Evolutionary conservation across 2,797 vertebrate species (phyloP), one percentile per base, ranked within the genome.

Genomic region (Gadopsis bispinosus): DNA sequence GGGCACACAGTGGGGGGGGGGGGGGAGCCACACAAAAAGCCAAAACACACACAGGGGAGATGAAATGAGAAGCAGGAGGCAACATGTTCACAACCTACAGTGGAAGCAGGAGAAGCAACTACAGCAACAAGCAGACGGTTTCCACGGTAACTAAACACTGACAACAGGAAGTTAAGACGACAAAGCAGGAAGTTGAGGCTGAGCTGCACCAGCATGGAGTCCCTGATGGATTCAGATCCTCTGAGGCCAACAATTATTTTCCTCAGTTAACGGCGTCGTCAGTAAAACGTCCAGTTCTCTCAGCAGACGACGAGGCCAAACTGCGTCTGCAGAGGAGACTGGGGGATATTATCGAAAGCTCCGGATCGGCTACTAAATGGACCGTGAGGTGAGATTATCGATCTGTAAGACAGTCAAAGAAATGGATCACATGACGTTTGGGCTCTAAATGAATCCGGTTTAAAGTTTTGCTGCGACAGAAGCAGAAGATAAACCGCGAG

Each of bases 11-110:
- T 37, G 87, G 70, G 56, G 75, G 81, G 17, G 76, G 84, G 12
- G 10, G n/a, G 69, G 79, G 70, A 63, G 64, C 53, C 41, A 48
- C 50, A 83, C 64, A 83, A 31, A 69, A 72, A 73, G 69, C 74
- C 68, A 82, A 56, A 69, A 67, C 26, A 81, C 56, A 86, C 69
- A 76, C 61, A 77, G 19, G 26, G 89, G 80, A 77, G 73, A 56
- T 81, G 85, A 84, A 79, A 87, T 81, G 80, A 85, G 80, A 83
- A 83, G 80, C 77, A 80, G 78, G 81, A 83, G 65, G 77, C 80
- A 54, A 83, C 77, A 81, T 20, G 48, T 61, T 73, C 39, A 79
- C 55, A 62, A 81, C 69, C 81, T 81, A 71, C 69, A 78, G 77
- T 54, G 80, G 69, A 54, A 73, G 74, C 75, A 84, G 80, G 66